Evolutionary conservation across 2,888 invertebrate species (phyloP).

Genomic region (Hanleya hanleyi): DNA sequence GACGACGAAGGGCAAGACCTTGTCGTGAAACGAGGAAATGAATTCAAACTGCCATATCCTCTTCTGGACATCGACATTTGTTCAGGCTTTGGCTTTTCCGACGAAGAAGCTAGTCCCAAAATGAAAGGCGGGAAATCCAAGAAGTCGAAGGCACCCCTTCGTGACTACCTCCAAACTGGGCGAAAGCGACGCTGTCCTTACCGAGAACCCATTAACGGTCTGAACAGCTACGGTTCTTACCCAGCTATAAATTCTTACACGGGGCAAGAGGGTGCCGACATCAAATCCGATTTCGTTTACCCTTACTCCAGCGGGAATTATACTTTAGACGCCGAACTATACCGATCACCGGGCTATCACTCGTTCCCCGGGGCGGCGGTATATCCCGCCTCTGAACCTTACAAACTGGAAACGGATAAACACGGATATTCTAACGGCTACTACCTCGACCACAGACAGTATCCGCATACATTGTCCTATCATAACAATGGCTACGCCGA

Average conservation of each 20-base stretch:
- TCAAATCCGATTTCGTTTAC: conserved; percentile 66
- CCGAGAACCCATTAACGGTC: conserved; percentile 55
- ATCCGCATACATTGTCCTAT: conserved; percentile 67
- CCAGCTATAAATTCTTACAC: conserved; percentile 55
- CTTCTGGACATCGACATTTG: conserved; percentile 76
- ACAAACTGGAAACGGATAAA: conserved; percentile 62
- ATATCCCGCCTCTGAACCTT: conserved; percentile 56
- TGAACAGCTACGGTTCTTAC: conserved; percentile 61
- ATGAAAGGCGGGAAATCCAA: conserved; percentile 82
- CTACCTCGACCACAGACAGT: conserved; percentile 68
- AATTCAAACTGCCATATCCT: conserved; percentile 98
- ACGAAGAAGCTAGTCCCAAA: conserved; percentile 63
- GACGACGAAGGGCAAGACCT: conserved; percentile 99
- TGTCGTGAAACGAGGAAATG: conserved; percentile 98
- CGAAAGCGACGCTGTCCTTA: conserved; percentile 74
- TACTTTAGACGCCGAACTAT: conserved; percentile 62
- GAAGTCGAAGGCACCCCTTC: conserved; percentile 93
- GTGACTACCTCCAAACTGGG: conserved; percentile 94
- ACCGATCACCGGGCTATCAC: conserved; percentile 60
- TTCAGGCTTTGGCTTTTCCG: conserved; percentile 65
- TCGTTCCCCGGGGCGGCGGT: conserved; percentile 48
- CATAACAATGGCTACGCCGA: conserved; percentile 68
- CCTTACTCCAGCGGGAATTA: conserved; percentile 62
- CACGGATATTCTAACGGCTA: conserved; percentile 66
- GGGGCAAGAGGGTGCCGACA: conserved; percentile 50